phyloP scores from a whole-genome alignment of 2,888 invertebrate species.

The Patella depressa region DNA sequence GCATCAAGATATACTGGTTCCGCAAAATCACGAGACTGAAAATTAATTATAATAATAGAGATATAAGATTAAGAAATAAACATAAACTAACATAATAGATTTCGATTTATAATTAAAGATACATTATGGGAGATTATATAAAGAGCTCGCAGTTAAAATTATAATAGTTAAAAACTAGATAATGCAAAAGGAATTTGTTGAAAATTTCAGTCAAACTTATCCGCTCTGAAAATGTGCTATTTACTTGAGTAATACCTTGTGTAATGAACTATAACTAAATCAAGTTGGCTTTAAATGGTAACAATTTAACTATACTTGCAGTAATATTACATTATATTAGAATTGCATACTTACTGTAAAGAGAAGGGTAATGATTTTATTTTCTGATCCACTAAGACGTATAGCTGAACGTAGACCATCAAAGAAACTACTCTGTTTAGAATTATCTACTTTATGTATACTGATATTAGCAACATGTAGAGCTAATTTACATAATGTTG shows the following conservation, averaged over 20 bases:
- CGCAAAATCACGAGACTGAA: slow-evolving; percentile 66
- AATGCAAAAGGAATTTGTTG: too few relatives aligned
- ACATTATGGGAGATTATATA: too few relatives aligned
- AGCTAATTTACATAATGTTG: slow-evolving; percentile 68
- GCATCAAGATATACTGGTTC: slow-evolving; percentile 69
- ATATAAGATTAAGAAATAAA: too few relatives aligned
- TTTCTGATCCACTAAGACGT: slow-evolving; percentile 69
- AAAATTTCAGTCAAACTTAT: too few relatives aligned
- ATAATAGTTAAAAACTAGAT: too few relatives aligned
- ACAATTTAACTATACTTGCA: neutral
- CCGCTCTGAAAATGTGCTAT: too few relatives aligned
- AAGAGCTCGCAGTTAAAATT: too few relatives aligned
- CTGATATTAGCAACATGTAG: slow-evolving; percentile 70
- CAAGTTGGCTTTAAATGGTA: neutral
- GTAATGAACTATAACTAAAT: neutral
- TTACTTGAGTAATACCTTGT: too few relatives aligned
- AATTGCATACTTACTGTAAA: slow-evolving; percentile 62
- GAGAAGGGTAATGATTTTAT: slow-evolving; percentile 67
- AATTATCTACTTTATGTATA: slow-evolving; percentile 66
- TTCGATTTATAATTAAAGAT: too few relatives aligned
- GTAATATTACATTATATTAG: neutral
- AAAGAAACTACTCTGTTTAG: slow-evolving; percentile 69
- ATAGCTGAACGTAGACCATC: slow-evolving; percentile 71
- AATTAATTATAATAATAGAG: too few relatives aligned
- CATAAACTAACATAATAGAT: too few relatives aligned